A percentile compares a stretch with the other conserved stretches of the same genome.
phyloP scores from a whole-genome alignment of 2,888 invertebrate genomes.

The Andrena fulva region DNA sequence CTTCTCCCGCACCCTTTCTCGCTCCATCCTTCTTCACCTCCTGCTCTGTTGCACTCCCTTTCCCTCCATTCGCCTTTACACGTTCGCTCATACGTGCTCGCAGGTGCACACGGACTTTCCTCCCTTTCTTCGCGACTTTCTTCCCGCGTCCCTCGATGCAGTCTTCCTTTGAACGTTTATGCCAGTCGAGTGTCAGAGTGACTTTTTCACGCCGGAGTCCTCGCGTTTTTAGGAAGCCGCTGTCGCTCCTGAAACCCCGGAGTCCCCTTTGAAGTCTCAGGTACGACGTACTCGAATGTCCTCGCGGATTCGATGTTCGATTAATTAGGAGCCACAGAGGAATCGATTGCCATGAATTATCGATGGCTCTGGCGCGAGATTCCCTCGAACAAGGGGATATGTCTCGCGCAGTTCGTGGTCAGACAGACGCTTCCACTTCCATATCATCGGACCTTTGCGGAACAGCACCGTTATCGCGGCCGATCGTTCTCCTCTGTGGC shows the following conservation, averaged over 20 bases:
- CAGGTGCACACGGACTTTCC: constrained; percentile 45
- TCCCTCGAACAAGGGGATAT: not conserved
- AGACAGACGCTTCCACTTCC: constrained; percentile 12
- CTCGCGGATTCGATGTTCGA: no score
- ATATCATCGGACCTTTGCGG: constrained; percentile 21
- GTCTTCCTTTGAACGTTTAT: constrained; percentile 41
- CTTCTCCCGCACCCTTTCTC: constrained; percentile 56
- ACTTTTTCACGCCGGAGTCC: not conserved
- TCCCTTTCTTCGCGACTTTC: constrained; percentile 37
- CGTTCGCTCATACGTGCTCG: constrained; percentile 54
- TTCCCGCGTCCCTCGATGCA: constrained; percentile 24
- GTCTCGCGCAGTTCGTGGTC: not conserved
- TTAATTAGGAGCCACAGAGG: no score
- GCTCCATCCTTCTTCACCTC: constrained; percentile 26
- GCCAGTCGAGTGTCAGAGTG: constrained; percentile 28
- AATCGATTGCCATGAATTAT: no score
- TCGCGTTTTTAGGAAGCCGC: constrained; percentile 46
- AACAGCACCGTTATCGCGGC: constrained; percentile 48
- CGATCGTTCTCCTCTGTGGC: constrained; percentile 49
- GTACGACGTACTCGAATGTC: no score
- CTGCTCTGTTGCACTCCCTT: not conserved
- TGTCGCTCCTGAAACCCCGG: not conserved
- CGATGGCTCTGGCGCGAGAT: no score
- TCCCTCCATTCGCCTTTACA: constrained; percentile 54
- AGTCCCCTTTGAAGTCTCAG: constrained; percentile 27